A percentile compares a stretch with the other conserved stretches of the same genome.
Evolutionary conservation across 2,888 invertebrate genomes (phyloP).

Genomic region (Cheilosia vernalis): DNA sequence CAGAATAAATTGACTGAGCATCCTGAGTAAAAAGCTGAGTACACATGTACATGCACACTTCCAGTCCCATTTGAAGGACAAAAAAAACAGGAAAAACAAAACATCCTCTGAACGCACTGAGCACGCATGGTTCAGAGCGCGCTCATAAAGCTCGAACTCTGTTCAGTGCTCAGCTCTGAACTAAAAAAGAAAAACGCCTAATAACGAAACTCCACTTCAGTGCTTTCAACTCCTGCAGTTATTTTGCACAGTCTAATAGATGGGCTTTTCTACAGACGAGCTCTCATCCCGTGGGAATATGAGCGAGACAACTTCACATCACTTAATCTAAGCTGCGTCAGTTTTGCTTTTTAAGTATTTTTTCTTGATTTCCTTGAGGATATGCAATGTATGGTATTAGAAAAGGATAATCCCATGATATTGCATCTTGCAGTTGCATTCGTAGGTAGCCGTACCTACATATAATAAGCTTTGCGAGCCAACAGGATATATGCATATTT

Average conservation of each 20-base stretch:
- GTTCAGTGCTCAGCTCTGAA: no score
- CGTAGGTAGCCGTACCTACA: neutral
- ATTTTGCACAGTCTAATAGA: slow-evolving; percentile 22
- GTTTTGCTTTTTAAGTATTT: slow-evolving; percentile 44
- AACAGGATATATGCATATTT: neutral
- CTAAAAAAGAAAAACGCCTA: no score
- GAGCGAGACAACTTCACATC: slow-evolving; percentile 29
- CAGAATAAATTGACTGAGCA: no score
- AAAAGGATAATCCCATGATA: slow-evolving; percentile 57
- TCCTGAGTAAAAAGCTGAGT: no score
- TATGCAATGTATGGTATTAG: slow-evolving; percentile 32
- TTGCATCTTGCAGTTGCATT: slow-evolving; percentile 44
- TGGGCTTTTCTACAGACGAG: slow-evolving; percentile 17
- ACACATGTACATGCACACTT: no score
- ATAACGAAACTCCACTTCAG: slow-evolving; percentile 39
- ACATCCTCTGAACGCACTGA: no score
- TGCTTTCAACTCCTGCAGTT: neutral
- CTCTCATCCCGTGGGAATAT: slow-evolving; percentile 55
- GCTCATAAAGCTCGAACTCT: no score
- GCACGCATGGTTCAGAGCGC: no score
- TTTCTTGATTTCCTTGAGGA: slow-evolving; percentile 53
- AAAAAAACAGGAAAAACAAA: no score
- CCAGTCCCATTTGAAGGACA: no score
- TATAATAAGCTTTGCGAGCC: neutral
- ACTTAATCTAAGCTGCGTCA: slow-evolving; percentile 43